A percentile compares a stretch with the other conserved stretches of the same genome.
phyloP scores from a whole-genome alignment of 2,113 vertebrate genomes.

The Grantiella picta region DNA sequence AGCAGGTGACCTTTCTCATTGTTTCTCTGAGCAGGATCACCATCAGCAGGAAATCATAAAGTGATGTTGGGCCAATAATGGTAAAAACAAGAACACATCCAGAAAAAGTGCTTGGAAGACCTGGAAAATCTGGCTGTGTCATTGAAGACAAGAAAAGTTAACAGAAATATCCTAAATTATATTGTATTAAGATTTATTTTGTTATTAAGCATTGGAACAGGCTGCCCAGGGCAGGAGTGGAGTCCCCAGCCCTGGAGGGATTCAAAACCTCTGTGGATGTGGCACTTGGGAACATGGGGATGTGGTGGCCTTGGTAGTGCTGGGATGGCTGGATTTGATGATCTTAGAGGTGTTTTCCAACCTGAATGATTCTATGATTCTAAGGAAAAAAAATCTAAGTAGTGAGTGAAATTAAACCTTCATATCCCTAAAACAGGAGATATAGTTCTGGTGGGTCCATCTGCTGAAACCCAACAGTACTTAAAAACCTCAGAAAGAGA shows the following conservation, averaged over 20 bases:
- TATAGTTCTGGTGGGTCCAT: background rate
- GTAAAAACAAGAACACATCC: background rate
- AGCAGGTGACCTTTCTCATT: accelerated
- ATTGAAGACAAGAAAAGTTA: background rate
- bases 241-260: background rate
- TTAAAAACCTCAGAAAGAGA: background rate
- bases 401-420: background rate
- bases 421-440: background rate
- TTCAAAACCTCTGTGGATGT: background rate
- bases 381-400: background rate
- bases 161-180: background rate
- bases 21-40: background rate
- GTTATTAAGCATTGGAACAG: no score
- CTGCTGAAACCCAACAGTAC: background rate
- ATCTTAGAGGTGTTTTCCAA: background rate
- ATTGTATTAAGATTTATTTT: background rate
- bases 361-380: background rate
- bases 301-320: background rate
- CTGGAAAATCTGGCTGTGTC: background rate
- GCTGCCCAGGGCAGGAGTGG: background rate
- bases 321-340: accelerated
- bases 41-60: background rate
- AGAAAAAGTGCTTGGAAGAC: background rate
- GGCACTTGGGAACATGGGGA: background rate
- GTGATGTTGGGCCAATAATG: background rate